Evolutionary conservation across 2,888 invertebrate species (phyloP).

Genomic region (Ormyrus rosae): DNA sequence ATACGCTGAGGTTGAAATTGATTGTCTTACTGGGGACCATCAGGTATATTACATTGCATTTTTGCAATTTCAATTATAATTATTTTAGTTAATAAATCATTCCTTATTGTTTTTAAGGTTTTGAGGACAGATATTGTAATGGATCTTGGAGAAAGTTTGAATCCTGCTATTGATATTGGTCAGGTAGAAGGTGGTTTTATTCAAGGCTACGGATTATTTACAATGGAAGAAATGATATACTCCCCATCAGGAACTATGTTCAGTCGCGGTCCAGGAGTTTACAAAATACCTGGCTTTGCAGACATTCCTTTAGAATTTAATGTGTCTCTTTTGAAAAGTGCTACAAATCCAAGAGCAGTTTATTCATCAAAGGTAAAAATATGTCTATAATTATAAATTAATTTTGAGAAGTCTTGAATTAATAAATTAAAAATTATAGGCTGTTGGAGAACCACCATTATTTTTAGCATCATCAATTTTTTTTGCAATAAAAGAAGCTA

Average conservation of each 20-base stretch:
- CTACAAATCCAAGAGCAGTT: slow-evolving; percentile 92
- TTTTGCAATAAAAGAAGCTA: slow-evolving; percentile 93
- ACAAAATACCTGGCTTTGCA: slow-evolving; percentile 94
- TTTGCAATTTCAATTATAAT: background rate
- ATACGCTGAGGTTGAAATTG: slow-evolving; percentile 93
- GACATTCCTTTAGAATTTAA: slow-evolving; percentile 95
- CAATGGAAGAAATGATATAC: slow-evolving; percentile 92
- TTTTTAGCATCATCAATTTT: slow-evolving; percentile 92
- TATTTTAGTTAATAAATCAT: slow-evolving; percentile 7
- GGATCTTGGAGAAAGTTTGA: slow-evolving; percentile 96
- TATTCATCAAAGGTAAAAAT: slow-evolving; percentile 92
- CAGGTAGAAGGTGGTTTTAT: slow-evolving; percentile 97
- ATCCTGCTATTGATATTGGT: slow-evolving; percentile 97
- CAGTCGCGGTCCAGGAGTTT: slow-evolving; percentile 94
- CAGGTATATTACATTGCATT: slow-evolving; percentile 76
- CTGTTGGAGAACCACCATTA: slow-evolving; percentile 96
- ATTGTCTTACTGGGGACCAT: slow-evolving; percentile 96
- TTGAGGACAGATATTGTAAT: slow-evolving; percentile 95
- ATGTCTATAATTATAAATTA: no score
- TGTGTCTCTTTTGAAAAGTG: slow-evolving; percentile 93
- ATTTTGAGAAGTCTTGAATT: no score
- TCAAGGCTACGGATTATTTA: slow-evolving; percentile 95
- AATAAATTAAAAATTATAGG: slow-evolving; percentile 78
- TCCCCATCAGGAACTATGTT: slow-evolving; percentile 89
- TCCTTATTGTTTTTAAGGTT: slow-evolving; percentile 76